These are phyloP conservation scores for Myiagra hebetior DNA, from an alignment of 2,113 vertebrate genomes.

Conservation along the genomic window DNA sequence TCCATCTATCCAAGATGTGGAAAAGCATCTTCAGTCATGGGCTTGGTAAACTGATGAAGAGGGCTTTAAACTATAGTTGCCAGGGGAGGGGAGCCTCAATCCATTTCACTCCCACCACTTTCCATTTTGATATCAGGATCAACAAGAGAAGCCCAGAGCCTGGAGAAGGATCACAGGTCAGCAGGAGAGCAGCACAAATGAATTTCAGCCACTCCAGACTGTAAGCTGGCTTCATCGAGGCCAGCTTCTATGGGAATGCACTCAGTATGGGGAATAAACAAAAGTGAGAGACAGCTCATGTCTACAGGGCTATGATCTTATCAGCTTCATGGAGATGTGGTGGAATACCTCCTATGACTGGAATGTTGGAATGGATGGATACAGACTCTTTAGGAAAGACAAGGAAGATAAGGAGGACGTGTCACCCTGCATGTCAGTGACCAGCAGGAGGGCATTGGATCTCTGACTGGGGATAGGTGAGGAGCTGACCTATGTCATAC, in stretches of 20 bases:
- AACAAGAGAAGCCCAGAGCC: neutral
- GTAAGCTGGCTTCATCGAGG: neutral
- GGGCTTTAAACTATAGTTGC: neutral
- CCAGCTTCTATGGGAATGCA: neutral
- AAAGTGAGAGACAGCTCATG: rapidly evolving
- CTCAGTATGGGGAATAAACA: neutral
- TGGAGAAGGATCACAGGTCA: neutral
- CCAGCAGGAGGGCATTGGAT: neutral
- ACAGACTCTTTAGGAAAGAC: neutral
- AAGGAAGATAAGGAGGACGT: neutral
- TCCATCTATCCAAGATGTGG: neutral
- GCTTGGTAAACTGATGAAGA: neutral
- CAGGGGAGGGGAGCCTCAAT: neutral
- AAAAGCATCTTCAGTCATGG: neutral
- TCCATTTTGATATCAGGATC: neutral
- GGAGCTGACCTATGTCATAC: neutral
- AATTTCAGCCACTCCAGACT: neutral
- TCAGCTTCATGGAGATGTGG: neutral
- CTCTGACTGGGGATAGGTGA: neutral
- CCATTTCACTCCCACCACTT: neutral
- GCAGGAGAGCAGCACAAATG: neutral
- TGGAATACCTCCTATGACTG: neutral
- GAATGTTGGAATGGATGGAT: neutral
- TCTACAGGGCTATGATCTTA: neutral
- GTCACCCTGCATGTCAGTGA: neutral